These are phyloP conservation scores for Aricia artaxerxes DNA, from an alignment of 2,888 invertebrate genomes.

Conservation along the genomic window DNA sequence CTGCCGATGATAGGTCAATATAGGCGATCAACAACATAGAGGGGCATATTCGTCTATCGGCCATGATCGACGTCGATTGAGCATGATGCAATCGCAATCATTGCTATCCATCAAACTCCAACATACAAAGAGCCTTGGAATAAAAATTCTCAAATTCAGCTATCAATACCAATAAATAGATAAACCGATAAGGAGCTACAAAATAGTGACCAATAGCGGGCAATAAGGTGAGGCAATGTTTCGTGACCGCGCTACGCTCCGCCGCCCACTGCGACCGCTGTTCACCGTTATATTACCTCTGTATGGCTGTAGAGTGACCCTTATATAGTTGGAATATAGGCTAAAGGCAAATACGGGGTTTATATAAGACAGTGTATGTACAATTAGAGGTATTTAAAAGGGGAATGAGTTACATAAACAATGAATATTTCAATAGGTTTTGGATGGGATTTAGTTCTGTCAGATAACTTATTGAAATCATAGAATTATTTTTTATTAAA, in stretches of 20 bases:
- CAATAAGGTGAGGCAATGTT: slow-evolving; percentile 61
- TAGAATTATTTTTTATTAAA: too few relatives aligned
- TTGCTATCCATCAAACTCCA: too few relatives aligned
- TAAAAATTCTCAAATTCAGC: background rate
- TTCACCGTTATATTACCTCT: background rate
- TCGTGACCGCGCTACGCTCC: slow-evolving; percentile 60
- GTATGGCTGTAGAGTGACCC: background rate
- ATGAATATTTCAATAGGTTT: background rate
- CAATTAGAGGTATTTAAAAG: slow-evolving; percentile 28
- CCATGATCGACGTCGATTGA: too few relatives aligned
- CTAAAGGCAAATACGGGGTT: slow-evolving; percentile 37
- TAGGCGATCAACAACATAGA: too few relatives aligned
- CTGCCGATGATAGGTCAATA: too few relatives aligned
- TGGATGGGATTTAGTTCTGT: too few relatives aligned
- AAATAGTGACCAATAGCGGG: slow-evolving; percentile 33
- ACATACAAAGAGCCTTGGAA: too few relatives aligned
- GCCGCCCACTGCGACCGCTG: slow-evolving; percentile 48
- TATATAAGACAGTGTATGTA: slow-evolving; percentile 43
- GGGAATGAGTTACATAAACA: background rate
- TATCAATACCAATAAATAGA: background rate
- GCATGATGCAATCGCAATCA: too few relatives aligned
- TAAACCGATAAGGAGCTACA: background rate
- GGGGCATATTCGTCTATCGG: too few relatives aligned
- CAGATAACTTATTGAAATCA: too few relatives aligned
- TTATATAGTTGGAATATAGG: background rate